These are phyloP conservation scores for Lagopus leucura DNA, from an alignment of 2,113 vertebrate species.

Conservation along the genomic window DNA sequence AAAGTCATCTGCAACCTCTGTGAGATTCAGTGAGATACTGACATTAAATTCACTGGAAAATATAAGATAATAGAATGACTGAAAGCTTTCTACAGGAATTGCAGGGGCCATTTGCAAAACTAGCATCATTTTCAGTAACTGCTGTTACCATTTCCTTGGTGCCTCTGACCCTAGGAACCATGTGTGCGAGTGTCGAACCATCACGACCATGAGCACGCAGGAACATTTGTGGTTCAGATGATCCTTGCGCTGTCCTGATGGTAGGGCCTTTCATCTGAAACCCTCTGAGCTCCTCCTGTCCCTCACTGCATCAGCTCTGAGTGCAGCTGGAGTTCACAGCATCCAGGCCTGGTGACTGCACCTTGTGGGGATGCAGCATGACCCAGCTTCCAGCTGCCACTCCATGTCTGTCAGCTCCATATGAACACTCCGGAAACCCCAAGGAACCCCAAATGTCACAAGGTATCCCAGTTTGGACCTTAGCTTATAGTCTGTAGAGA, in stretches of 20 bases:
- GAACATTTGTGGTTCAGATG: not conserved
- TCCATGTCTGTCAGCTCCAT: not conserved
- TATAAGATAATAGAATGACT: not conserved
- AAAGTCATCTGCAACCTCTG: not conserved
- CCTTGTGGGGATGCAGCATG: not conserved
- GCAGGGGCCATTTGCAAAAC: not conserved
- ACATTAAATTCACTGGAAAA: constrained; percentile 46
- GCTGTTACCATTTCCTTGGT: accelerated
- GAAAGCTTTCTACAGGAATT: not conserved
- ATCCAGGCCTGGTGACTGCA: accelerated
- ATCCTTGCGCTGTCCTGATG: not conserved
- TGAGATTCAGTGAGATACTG: not conserved
- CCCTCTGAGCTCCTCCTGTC: not conserved
- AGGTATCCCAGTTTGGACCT: not conserved
- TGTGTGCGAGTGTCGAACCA: not conserved
- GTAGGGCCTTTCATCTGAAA: not conserved
- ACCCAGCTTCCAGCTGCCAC: not conserved
- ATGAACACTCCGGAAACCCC: not conserved
- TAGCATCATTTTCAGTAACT: not conserved
- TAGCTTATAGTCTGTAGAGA: not conserved
- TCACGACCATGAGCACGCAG: accelerated
- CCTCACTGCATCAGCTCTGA: not conserved
- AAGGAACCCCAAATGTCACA: not conserved
- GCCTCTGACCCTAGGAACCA: not conserved
- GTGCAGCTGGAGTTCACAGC: not conserved